Conservation (phyloP, 2,888 invertebrate genomes). For the Stenoptilia bipunctidactyla region DNA sequence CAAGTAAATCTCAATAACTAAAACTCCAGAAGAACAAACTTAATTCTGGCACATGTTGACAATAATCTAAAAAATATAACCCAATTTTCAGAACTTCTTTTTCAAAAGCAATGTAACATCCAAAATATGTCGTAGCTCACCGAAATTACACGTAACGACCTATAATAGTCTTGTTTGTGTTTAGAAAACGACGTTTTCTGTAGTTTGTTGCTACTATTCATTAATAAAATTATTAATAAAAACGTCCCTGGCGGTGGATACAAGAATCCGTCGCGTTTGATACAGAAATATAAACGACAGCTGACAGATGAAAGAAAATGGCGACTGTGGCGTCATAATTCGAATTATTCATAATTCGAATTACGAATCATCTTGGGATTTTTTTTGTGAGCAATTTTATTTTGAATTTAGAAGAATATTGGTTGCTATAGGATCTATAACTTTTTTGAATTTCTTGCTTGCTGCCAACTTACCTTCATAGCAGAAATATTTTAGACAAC, state of each 20-base stretch:
- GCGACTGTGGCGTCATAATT: too few relatives aligned
- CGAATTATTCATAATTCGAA: too few relatives aligned
- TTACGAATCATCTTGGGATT: too few relatives aligned
- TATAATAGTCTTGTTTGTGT: conserved; percentile 64
- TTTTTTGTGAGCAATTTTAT: too few relatives aligned
- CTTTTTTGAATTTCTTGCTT: too few relatives aligned
- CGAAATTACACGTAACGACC: conserved; percentile 54
- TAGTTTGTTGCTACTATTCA: conserved; percentile 58
- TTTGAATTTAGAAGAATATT: too few relatives aligned
- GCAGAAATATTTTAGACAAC: too few relatives aligned
- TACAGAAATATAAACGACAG: conserved; percentile 28
- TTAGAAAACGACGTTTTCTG: conserved; percentile 51
- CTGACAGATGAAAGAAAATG: conserved; percentile 31
- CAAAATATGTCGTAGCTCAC: conserved; percentile 49
- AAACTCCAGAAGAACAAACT: too few relatives aligned
- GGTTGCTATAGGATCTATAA: too few relatives aligned
- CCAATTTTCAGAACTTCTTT: conserved; percentile 28
- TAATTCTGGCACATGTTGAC: conserved; percentile 33
- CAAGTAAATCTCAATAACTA: too few relatives aligned
- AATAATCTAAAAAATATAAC: conserved; percentile 39
- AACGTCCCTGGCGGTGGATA: conserved; percentile 38
- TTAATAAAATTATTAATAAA: conserved; percentile 54
- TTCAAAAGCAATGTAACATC: conserved; percentile 29
- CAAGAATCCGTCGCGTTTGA: conserved; percentile 42
- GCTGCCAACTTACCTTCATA: too few relatives aligned